A percentile compares a stretch with the other conserved stretches of the same genome.
Evolutionary conservation across 1,140 invertebrate species (phyloP).

Genomic region (Ceratina calcarata): DNA sequence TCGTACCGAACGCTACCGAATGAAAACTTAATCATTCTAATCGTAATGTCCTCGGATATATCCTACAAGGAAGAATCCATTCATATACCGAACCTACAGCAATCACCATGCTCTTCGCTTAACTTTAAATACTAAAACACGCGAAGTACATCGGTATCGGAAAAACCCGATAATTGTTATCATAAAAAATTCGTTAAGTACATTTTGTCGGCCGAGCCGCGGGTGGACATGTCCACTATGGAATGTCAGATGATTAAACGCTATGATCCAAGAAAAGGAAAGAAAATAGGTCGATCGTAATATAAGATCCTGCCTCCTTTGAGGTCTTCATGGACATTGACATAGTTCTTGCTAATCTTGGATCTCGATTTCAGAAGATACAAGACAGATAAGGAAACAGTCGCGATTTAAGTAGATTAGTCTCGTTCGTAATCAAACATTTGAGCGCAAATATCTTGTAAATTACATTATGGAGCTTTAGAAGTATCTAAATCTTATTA

Average conservation of each 20-base stretch:
- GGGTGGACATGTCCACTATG: slow-evolving; percentile 1
- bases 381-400: too few species aligned
- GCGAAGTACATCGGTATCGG: not conserved
- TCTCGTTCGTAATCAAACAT: too few species aligned
- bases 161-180: not conserved
- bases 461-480: too few species aligned
- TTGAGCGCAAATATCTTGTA: too few species aligned
- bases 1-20: not conserved
- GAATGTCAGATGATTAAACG: slow-evolving; percentile 29
- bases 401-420: too few species aligned
- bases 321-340: not conserved
- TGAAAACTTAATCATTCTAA: not conserved
- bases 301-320: not conserved
- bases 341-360: too few species aligned
- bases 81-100: slow-evolving; percentile 33
- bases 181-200: slow-evolving; percentile 35
- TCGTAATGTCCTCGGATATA: slow-evolving; percentile 7
- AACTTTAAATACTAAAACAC: slow-evolving; percentile 31
- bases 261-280: not conserved
- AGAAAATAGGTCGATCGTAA: not conserved
- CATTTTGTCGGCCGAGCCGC: slow-evolving; percentile 1
- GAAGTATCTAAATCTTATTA: too few species aligned
- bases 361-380: too few species aligned
- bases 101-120: not conserved
- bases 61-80: slow-evolving; percentile 6